Evolutionary conservation across 1,140 invertebrate species (phyloP).

Genomic region (Lordiphosa mommai): DNA sequence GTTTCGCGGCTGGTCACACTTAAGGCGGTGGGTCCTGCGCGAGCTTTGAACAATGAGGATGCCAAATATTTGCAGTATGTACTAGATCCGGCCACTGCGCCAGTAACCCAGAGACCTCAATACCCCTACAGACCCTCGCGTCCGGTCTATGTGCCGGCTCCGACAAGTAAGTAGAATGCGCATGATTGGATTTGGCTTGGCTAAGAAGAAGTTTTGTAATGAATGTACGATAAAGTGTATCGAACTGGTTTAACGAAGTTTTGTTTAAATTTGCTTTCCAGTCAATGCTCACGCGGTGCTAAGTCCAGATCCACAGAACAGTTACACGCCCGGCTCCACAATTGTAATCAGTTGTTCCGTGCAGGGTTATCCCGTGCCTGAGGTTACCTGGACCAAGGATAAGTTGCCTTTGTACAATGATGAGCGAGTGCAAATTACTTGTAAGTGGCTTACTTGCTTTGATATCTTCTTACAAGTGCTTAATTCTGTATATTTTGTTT

Average conservation of each 20-base stretch:
- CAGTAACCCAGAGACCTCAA: constrained; percentile 55
- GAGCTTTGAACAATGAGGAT: constrained; percentile 80
- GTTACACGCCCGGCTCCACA: constrained; percentile 84
- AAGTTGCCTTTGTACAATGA: constrained; percentile 75
- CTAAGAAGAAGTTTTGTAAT: constrained; percentile 22
- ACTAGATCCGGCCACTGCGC: constrained; percentile 80
- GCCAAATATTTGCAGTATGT: constrained; percentile 82
- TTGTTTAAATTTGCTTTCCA: constrained; percentile 48
- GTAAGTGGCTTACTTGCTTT: constrained; percentile 19
- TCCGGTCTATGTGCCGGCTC: constrained; percentile 57
- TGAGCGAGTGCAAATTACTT: constrained; percentile 62
- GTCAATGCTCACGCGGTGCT: constrained; percentile 84
- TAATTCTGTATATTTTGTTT: background rate
- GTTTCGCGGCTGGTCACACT: constrained; percentile 88
- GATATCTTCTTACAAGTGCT: too few relatives aligned
- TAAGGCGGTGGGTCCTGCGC: constrained; percentile 84
- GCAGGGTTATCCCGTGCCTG: constrained; percentile 87
- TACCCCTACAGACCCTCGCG: constrained; percentile 80
- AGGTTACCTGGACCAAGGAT: constrained; percentile 90
- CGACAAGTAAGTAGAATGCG: constrained; percentile 50
- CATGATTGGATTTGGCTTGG: constrained; percentile 30
- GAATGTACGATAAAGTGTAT: background rate
- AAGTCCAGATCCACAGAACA: constrained; percentile 80
- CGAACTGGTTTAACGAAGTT: background rate
- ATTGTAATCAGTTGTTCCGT: constrained; percentile 87